Evolutionary conservation across 2,888 invertebrate genomes (phyloP).

Genomic region (Rhingia rostrata): DNA sequence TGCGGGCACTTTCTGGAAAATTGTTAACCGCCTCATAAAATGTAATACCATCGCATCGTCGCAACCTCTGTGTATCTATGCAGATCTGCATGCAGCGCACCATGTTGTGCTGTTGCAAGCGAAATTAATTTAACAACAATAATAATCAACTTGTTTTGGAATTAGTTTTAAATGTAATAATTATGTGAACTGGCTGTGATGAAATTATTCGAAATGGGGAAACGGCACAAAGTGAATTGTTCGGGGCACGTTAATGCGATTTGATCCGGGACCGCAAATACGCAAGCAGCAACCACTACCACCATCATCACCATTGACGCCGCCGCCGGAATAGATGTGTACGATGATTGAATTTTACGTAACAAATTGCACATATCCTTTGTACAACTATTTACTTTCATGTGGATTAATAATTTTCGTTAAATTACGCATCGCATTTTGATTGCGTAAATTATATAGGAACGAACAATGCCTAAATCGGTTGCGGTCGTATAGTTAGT

Average conservation of each 20-base stretch:
- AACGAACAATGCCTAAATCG: neutral
- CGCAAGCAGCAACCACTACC: neutral
- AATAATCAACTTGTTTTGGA: conserved; percentile 57
- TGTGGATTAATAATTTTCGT: conserved; percentile 26
- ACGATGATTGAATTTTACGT: conserved; percentile 22
- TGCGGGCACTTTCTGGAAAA: conserved; percentile 33
- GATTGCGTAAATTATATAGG: conserved; percentile 12
- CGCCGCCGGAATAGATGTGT: neutral
- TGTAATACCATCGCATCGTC: conserved; percentile 7
- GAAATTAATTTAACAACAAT: conserved; percentile 57
- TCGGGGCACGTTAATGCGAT: conserved; percentile 24
- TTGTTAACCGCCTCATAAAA: conserved; percentile 55
- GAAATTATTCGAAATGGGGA: conserved; percentile 1
- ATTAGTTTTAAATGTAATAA: conserved; percentile 62
- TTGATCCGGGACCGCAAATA: conserved; percentile 8
- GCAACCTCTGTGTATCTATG: neutral
- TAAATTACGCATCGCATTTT: conserved; percentile 36
- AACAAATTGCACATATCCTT: neutral
- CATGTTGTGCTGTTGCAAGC: neutral
- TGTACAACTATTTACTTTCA: conserved; percentile 11
- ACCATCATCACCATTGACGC: neutral
- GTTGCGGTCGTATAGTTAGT: neutral
- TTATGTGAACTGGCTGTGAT: conserved; percentile 45
- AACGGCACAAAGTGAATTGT: conserved; percentile 23
- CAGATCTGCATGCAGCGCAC: neutral